phyloP scores from a whole-genome alignment of 2,888 invertebrate genomes.

The Tenthredo distinguenda region DNA sequence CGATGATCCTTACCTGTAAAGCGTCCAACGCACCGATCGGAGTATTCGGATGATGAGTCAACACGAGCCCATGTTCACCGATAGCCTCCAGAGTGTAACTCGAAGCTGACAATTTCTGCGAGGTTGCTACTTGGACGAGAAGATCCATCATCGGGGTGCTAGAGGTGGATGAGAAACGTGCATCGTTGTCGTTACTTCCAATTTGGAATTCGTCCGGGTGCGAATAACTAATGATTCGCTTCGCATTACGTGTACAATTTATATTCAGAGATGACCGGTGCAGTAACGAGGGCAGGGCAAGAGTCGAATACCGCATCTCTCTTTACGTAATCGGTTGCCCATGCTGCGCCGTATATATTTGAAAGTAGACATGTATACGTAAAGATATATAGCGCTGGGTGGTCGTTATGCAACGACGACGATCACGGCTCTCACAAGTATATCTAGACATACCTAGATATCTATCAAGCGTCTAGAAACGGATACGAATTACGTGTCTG shows the following conservation, averaged over 20 bases:
- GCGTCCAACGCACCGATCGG: slow-evolving; percentile 84
- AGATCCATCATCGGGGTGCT: slow-evolving; percentile 91
- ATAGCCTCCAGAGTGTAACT: slow-evolving; percentile 84
- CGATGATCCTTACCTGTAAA: slow-evolving; percentile 72
- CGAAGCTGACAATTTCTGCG: slow-evolving; percentile 84
- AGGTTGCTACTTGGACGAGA: slow-evolving; percentile 85
- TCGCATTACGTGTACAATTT: background rate
- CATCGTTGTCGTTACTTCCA: background rate
- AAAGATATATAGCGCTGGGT: slow-evolving; percentile 10
- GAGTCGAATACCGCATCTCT: slow-evolving; percentile 18
- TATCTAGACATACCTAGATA: background rate
- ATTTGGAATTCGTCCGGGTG: background rate
- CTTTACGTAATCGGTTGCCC: slow-evolving; percentile 43
- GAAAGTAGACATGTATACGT: slow-evolving; percentile 32
- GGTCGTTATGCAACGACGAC: slow-evolving; percentile 1
- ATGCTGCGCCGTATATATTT: background rate
- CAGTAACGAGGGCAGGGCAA: slow-evolving; percentile 2
- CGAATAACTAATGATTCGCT: background rate
- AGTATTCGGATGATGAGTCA: slow-evolving; percentile 87
- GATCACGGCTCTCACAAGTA: slow-evolving; percentile 15
- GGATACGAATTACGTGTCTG: background rate
- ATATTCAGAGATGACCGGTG: slow-evolving; percentile 18
- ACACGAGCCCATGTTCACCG: slow-evolving; percentile 81
- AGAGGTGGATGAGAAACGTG: slow-evolving; percentile 63
- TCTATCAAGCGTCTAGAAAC: background rate